A percentile compares a stretch with the other conserved stretches of the same genome.
Conservation (phyloP, 2,888 invertebrate genomes). For the Serrognathus titanus region DNA sequence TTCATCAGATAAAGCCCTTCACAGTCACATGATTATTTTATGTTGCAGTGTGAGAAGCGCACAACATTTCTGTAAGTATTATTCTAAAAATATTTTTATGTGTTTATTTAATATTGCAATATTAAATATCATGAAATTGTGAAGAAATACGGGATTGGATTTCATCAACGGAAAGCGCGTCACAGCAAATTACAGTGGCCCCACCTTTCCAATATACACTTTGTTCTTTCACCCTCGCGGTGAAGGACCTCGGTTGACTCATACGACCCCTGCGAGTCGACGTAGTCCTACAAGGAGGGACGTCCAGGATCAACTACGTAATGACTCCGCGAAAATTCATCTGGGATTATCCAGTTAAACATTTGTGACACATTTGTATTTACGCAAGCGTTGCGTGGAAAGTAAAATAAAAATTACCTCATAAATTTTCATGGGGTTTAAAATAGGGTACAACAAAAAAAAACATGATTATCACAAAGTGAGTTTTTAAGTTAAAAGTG, state of each 20-base stretch:
- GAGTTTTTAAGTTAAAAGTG: no score
- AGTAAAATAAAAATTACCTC: not conserved
- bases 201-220: not conserved
- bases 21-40: no score
- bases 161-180: no score
- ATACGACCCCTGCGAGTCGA: conserved; percentile 12
- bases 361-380: not conserved
- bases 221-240: conserved; percentile 6
- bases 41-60: no score
- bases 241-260: conserved; percentile 18
- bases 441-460: not conserved
- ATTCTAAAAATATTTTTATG: no score
- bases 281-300: conserved; percentile 7
- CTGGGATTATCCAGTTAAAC: not conserved
- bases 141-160: no score
- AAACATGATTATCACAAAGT: not conserved
- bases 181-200: not conserved
- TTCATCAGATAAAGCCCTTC: no score
- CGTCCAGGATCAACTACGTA: not conserved
- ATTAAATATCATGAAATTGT: no score
- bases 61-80: no score
- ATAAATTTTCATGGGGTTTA: not conserved
- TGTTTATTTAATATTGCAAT: no score
- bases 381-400: not conserved
- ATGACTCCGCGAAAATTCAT: not conserved